Conservation (phyloP, 2,888 invertebrate genomes). For the Ryuthela nishihirai region DNA sequence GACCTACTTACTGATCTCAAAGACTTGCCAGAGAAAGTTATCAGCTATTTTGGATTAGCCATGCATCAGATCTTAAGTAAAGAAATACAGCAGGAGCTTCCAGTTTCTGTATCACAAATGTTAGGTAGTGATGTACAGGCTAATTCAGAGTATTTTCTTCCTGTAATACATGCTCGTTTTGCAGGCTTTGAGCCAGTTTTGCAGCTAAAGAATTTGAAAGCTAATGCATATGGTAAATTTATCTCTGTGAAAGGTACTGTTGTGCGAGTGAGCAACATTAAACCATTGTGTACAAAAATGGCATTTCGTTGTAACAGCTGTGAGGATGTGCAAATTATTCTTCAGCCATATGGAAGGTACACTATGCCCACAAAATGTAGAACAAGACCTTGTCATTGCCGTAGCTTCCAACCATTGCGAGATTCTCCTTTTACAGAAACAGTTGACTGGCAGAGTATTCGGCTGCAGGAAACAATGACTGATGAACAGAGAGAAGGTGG, state of each 20-base stretch:
- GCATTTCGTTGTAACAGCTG: constrained; percentile 73
- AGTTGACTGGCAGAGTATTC: constrained; percentile 72
- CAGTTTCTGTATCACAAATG: constrained; percentile 27
- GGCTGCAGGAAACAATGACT: constrained; percentile 71
- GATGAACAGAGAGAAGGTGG: constrained; percentile 61
- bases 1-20: constrained; percentile 63
- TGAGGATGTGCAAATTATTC: constrained; percentile 61
- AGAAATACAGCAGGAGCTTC: constrained; percentile 43
- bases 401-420: constrained; percentile 49
- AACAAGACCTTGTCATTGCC: constrained; percentile 47
- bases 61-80: constrained; percentile 65
- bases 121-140: constrained; percentile 17
- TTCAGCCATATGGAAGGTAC: constrained; percentile 62
- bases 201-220: constrained; percentile 65
- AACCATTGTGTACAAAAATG: constrained; percentile 69
- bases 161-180: constrained; percentile 59
- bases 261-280: constrained; percentile 70
- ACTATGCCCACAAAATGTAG: constrained; percentile 57
- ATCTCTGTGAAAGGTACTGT: constrained; percentile 80
- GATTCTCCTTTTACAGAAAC: constrained; percentile 63
- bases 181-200: constrained; percentile 64
- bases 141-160: constrained; percentile 45
- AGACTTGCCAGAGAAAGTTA: constrained; percentile 63
- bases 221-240: constrained; percentile 69
- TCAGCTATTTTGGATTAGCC: constrained; percentile 70